These are phyloP conservation scores for Eufriesea mexicana DNA, from an alignment of 1,140 invertebrate genomes.

Conservation along the genomic window DNA sequence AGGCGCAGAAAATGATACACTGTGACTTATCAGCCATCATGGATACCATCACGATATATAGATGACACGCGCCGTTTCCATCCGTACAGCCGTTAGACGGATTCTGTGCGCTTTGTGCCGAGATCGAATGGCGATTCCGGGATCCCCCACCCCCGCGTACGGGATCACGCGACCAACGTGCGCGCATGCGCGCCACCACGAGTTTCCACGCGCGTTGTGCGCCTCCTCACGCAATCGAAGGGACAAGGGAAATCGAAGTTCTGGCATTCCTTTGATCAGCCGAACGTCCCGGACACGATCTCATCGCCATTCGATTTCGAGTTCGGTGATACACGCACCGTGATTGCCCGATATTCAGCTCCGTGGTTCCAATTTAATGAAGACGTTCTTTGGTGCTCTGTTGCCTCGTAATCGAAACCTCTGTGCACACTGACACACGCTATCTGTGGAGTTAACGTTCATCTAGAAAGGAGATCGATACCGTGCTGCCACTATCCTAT, in stretches of 20 bases:
- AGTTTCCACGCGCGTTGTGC: too few relatives aligned
- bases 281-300: background rate
- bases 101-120: slow-evolving; percentile 26
- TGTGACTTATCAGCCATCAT: slow-evolving; percentile 47
- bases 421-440: slow-evolving; percentile 4
- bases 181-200: too few relatives aligned
- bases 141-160: background rate
- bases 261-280: background rate
- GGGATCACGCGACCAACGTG: background rate
- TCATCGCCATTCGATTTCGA: slow-evolving; percentile 58
- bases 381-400: background rate
- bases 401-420: background rate
- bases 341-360: slow-evolving; percentile 45
- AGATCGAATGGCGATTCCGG: slow-evolving; percentile 55
- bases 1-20: slow-evolving; percentile 57
- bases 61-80: slow-evolving; percentile 38
- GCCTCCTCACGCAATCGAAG: background rate
- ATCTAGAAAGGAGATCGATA: background rate
- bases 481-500: too few relatives aligned
- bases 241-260: background rate
- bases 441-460: background rate
- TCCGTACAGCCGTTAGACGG: slow-evolving; percentile 13
- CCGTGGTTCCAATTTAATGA: background rate
- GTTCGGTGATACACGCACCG: slow-evolving; percentile 17
- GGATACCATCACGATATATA: slow-evolving; percentile 36